Percentiles rank a stretch among this genome's conserved stretches.
These are phyloP conservation scores for Sitophilus oryzae DNA, from an alignment of 1,140 invertebrate genomes.

Conservation along the genomic window DNA sequence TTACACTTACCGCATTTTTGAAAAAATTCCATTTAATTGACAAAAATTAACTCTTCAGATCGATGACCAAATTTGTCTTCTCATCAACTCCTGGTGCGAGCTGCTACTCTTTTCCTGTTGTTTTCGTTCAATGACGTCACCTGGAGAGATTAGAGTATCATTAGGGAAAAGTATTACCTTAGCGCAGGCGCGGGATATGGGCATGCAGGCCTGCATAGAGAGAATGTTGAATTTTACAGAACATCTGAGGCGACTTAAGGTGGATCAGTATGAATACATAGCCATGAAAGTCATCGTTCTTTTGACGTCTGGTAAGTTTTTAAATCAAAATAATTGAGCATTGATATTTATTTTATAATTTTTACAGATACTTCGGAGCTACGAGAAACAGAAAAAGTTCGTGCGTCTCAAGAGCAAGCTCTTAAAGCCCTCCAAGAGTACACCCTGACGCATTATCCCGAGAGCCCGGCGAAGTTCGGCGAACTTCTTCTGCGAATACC, in stretches of 20 bases:
- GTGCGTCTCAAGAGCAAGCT: slow-evolving; percentile 89
- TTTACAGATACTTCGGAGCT: slow-evolving; percentile 78
- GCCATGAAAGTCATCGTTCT: slow-evolving; percentile 93
- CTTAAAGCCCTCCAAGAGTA: slow-evolving; percentile 89
- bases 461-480: slow-evolving; percentile 90
- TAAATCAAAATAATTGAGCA: neutral
- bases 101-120: slow-evolving; percentile 88
- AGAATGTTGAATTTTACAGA: slow-evolving; percentile 92
- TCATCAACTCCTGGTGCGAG: slow-evolving; percentile 98
- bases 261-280: slow-evolving; percentile 96
- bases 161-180: slow-evolving; percentile 45
- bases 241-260: slow-evolving; percentile 77
- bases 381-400: slow-evolving; percentile 84
- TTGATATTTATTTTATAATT: slow-evolving; percentile 6
- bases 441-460: slow-evolving; percentile 84
- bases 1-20: no score
- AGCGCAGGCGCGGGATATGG: slow-evolving; percentile 48
- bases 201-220: slow-evolving; percentile 73
- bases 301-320: slow-evolving; percentile 75
- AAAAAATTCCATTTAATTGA: no score
- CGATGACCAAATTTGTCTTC: slow-evolving; percentile 92
- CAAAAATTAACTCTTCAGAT: slow-evolving; percentile 55
- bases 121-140: slow-evolving; percentile 79
- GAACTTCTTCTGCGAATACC: slow-evolving; percentile 88
- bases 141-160: slow-evolving; percentile 69